Conservation (phyloP, 2,113 vertebrate species). For the Coturnix japonica region DNA sequence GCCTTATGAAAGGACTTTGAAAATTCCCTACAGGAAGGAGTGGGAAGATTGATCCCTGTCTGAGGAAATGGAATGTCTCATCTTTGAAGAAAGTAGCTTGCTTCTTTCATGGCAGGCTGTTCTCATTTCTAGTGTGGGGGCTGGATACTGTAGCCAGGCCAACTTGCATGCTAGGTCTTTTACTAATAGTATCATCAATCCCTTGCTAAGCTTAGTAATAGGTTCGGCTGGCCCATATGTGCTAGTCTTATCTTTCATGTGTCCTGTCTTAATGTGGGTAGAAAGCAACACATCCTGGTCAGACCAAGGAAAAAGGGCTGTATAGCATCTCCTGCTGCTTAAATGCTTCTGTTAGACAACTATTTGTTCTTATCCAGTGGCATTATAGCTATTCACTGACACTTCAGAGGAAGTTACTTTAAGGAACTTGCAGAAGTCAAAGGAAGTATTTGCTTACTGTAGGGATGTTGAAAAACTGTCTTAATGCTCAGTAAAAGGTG, state of each 20-base stretch:
- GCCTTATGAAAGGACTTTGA: not conserved
- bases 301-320: not conserved
- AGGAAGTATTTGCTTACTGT: not conserved
- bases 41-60: not conserved
- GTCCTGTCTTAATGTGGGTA: not conserved
- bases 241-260: conserved; percentile 34
- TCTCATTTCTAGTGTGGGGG: not conserved
- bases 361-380: not conserved
- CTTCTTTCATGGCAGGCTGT: not conserved
- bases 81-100: not conserved
- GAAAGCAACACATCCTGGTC: not conserved
- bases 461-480: not conserved
- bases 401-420: not conserved
- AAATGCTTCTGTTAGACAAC: not conserved
- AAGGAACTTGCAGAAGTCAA: not conserved
- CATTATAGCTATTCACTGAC: no score
- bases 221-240: conserved; percentile 24
- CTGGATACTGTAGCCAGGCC: not conserved
- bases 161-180: conserved; percentile 11
- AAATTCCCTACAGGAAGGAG: not conserved
- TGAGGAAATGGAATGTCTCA: not conserved
- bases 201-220: conserved; percentile 23
- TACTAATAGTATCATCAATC: conserved; percentile 24
- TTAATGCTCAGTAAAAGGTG: not conserved
- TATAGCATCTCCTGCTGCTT: not conserved